Base-by-base conservation (phyloP, 64 coral and sea anemone genomes). In the Catalaphyllia jardinei region DNA sequence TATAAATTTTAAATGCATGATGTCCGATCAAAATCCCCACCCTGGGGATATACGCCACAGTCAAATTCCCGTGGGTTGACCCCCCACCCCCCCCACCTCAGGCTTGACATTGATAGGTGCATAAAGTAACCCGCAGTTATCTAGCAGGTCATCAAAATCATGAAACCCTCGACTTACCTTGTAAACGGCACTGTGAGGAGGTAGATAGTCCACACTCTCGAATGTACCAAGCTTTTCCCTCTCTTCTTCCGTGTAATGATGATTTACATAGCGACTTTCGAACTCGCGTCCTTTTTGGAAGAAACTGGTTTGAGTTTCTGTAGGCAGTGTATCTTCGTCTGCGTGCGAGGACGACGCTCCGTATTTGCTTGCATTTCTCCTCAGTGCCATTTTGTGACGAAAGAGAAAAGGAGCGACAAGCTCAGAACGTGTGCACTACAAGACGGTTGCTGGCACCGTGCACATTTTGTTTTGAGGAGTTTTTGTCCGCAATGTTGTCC, bases 211-310 rank as follows among this genome's bases (percentile, higher is more conserved):
- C 4, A 99, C 91, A 72, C 97, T 99, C 71, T 99, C 97, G 67
- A 91, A 99, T 4, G 97, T 99, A 31, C 88, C 94, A 10, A 99
- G 78, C 74, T 95, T 86, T 30, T 99, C 90, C 88, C 79, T 93
- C 75, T 99, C 97, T 74, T 99, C 91, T 27, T 99, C 91, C 18
- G 97, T 99, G 60, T 95, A 99, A 27, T 92, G 92, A 62, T 99
- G 97, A 62, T 99, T 99, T 5, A 95, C 97, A 87, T 99, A 99
- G 13, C 85, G 94, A 83, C 97, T 99, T 77, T 99, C 97, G 77
- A 99, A 99, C 50, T 99, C 97, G 17, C 97, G 88, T 4, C 97
- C 97, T 67, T 88, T 99, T 86, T 99, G 97, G 59, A 99, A 99
- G 88, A 99, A 99, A 38, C 91, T 85, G 29, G 94, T 92, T 52